Evolutionary conservation across 2,888 invertebrate species (phyloP), one percentile per base, ranked within the genome.

Genomic region (Pristionchus mayeri): DNA sequence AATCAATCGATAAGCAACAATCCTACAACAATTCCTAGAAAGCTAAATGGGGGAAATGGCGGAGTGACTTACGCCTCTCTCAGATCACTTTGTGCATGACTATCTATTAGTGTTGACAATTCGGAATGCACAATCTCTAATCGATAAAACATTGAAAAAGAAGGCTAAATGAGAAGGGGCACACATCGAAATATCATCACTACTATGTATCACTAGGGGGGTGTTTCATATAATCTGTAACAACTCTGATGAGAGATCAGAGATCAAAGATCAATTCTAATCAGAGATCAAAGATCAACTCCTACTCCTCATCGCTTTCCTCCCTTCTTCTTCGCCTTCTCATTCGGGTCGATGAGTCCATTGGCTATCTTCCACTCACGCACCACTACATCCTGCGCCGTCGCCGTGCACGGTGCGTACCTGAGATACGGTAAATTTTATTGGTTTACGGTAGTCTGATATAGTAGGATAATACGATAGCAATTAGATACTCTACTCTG

Each of bases 271-370:
- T n/a, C n/a, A n/a, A n/a, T n/a, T n/a, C n/a, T n/a, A n/a, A n/a
- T n/a, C n/a, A n/a, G n/a, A n/a, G n/a, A n/a, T n/a, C n/a, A n/a
- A n/a, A n/a, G n/a, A n/a, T n/a, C n/a, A n/a, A 63, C 63, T 13
- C 9, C 34, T 27, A 3, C 24, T 18, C 27, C 48, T 30, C 75
- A 44, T 44, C 44, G 7, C 57, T 57, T 71, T 34, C n/a, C n/a
- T 34, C 82, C 67, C 87, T 90, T 90, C 84, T 89, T 90, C 85
- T 90, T 90, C 78, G 87, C 86, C 60, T 89, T 87, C 63, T 87
- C 90, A 63, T 89, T 89, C 44, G 91, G 90, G 81, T 91, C 91
- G 37, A 92, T 88, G 21, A 91, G 86, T 44, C 92, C 92, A 24
- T 90, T 90, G 52, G 88, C 87, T 24, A 91, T 88, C 78, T 91